Base-by-base conservation (phyloP, 2,797 vertebrate genomes). In the Champsocephalus esox region DNA sequence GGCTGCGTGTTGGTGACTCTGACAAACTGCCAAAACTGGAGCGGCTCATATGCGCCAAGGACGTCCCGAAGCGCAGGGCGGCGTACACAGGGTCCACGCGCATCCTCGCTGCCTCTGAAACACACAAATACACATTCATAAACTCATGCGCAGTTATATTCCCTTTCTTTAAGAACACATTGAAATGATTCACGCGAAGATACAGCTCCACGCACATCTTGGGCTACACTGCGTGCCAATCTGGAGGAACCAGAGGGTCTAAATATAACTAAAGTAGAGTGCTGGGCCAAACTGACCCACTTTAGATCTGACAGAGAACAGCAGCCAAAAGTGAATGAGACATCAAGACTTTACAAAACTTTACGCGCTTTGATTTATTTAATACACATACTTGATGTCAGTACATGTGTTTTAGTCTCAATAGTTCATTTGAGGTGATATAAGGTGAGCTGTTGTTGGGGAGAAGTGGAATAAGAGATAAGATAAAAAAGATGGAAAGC, bases 81-180 rank as follows among this genome's bases (percentile, higher is more conserved):
- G 97, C 96, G 2, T 98, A 98, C 63, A 98, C 88, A 0, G 97
- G 97, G 81, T 98, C 97, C 80, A 97, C 93, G 48, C 93, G 93
- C 4, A 70, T 85, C 82, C 88, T 86, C n/a, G 12, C 88, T 16
- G 85, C 86, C 75, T 94, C 94, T 95, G 89, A 79, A 90, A 91
- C 75, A 88, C 70, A 82, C 32, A 80, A 3, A 48, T 14, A 38
- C 34, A 38, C 34, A 38, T 19, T 46, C 66, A 75, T 73, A 48
- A 67, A 67, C 74, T 17, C 28, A 17, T 11, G 51, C 73, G 71
- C 64, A 38, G 34, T 58, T 48, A 54, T n/a, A 10, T 43, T 59
- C 24, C 71, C 49, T 55, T 44, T n/a, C 34, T 38, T 38, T 38
- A 38, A 66, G 68, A 69, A 74, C 28, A 65, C 21, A 50, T 17